A percentile compares a stretch with the other conserved stretches of the same genome.
Evolutionary conservation across 2,113 vertebrate genomes (phyloP).

Genomic region (Chunga burmeisteri): DNA sequence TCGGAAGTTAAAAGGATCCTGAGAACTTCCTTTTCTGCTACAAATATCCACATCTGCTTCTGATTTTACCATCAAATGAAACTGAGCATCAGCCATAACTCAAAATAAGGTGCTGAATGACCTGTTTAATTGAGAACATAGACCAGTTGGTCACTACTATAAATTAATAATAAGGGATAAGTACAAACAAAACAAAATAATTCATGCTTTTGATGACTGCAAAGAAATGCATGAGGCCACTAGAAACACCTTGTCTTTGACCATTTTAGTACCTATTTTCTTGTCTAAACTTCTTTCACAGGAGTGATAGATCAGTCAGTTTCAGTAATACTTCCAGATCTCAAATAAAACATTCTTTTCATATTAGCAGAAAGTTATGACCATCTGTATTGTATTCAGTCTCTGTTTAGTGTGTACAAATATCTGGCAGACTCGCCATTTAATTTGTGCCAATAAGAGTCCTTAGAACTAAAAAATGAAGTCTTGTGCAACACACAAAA

Average conservation of each 20-base stretch:
- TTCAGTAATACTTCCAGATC: constrained; percentile 30
- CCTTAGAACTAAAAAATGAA: constrained; percentile 69
- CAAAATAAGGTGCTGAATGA: neutral
- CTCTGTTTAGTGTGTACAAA: constrained; percentile 66
- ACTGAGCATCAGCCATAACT: neutral
- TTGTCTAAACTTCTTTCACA: neutral
- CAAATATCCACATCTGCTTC: neutral
- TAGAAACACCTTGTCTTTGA: neutral
- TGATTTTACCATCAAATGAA: neutral
- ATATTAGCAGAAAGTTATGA: constrained; percentile 59
- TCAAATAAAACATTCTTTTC: constrained; percentile 58
- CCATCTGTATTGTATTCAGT: constrained; percentile 74
- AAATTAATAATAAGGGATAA: neutral
- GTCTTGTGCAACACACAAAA: constrained; percentile 67
- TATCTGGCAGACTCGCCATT: constrained; percentile 59
- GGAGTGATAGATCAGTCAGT: neutral
- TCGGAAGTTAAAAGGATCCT: neutral
- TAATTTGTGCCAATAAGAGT: constrained; percentile 52
- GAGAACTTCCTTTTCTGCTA: neutral
- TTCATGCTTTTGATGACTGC: neutral
- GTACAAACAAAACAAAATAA: neutral
- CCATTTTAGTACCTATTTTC: neutral
- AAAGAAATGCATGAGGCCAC: neutral
- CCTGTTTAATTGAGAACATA: neutral
- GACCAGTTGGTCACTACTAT: neutral